phyloP scores from a whole-genome alignment of 2,797 vertebrate genomes.

The Alauda arvensis region DNA sequence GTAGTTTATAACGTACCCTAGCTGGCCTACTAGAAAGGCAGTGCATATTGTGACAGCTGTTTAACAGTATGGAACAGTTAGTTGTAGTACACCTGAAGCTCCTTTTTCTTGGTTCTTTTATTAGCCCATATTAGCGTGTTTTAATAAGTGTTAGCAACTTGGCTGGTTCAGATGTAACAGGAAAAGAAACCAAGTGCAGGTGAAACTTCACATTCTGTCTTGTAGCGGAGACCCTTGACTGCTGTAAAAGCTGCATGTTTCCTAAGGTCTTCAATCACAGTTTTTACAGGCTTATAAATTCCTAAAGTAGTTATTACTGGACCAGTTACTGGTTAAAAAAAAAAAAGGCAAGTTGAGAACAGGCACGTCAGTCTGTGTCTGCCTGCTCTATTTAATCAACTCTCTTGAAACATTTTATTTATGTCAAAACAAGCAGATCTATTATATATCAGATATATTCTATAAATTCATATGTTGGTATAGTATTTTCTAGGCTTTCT shows the following conservation, averaged over 20 bases:
- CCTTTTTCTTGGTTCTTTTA: not conserved
- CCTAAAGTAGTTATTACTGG: not conserved
- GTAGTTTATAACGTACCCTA: not conserved
- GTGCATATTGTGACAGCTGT: fast-evolving
- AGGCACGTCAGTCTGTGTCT: not conserved
- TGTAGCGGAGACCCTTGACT: not conserved
- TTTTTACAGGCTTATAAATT: not conserved
- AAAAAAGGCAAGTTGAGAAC: not conserved
- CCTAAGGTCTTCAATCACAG: not conserved
- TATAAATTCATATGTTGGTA: not conserved
- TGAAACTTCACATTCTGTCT: not conserved
- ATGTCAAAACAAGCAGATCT: not conserved
- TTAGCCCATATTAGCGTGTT: not conserved
- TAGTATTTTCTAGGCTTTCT: not conserved
- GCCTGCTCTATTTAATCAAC: not conserved
- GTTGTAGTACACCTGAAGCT: not conserved
- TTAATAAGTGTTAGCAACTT: not conserved
- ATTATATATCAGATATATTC: not conserved
- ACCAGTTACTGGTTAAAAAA: not conserved
- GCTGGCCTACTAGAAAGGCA: not conserved
- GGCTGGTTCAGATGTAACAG: not conserved
- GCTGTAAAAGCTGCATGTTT: not conserved
- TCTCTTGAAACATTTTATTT: not conserved
- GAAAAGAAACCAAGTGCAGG: not conserved
- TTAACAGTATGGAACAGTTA: not conserved